Conservation (phyloP, 2,888 invertebrate species). For the Alentia gelatinosa region DNA sequence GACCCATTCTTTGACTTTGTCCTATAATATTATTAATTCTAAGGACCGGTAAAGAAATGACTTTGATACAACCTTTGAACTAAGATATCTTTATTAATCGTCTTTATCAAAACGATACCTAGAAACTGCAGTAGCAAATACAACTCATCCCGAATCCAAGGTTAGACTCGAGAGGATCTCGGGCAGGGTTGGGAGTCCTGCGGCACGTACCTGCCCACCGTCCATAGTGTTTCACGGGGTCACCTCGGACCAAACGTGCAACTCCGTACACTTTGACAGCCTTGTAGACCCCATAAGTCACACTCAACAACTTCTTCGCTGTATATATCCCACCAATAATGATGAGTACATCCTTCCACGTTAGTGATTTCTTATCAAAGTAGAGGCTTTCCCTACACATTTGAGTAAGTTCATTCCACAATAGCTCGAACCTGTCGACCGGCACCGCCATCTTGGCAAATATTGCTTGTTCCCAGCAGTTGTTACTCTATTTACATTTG, state of each 20-base stretch:
- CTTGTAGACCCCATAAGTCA: conserved; percentile 63
- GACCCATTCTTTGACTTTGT: too few relatives aligned
- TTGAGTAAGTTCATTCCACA: conserved; percentile 68
- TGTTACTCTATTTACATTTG: neutral
- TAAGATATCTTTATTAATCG: too few relatives aligned
- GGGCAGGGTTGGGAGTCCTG: too few relatives aligned
- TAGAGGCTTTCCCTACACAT: conserved; percentile 62
- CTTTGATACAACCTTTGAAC: too few relatives aligned
- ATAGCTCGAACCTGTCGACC: conserved; percentile 75
- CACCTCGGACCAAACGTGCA: conserved; percentile 66
- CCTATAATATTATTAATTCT: too few relatives aligned
- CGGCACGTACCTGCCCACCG: conserved; percentile 89
- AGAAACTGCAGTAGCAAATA: too few relatives aligned
- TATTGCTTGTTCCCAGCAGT: neutral
- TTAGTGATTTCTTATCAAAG: conserved; percentile 5
- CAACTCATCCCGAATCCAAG: too few relatives aligned
- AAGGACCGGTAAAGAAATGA: too few relatives aligned
- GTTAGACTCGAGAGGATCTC: too few relatives aligned
- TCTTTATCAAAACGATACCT: too few relatives aligned
- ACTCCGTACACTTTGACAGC: conserved; percentile 70
- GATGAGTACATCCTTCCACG: conserved; percentile 71
- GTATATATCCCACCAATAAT: conserved; percentile 73
- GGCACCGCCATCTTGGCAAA: conserved; percentile 67
- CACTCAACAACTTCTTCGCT: conserved; percentile 66
- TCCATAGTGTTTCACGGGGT: conserved; percentile 85